Evolutionary conservation across 2,797 vertebrate genomes (phyloP).

Genomic region (Scolopax rusticola): DNA sequence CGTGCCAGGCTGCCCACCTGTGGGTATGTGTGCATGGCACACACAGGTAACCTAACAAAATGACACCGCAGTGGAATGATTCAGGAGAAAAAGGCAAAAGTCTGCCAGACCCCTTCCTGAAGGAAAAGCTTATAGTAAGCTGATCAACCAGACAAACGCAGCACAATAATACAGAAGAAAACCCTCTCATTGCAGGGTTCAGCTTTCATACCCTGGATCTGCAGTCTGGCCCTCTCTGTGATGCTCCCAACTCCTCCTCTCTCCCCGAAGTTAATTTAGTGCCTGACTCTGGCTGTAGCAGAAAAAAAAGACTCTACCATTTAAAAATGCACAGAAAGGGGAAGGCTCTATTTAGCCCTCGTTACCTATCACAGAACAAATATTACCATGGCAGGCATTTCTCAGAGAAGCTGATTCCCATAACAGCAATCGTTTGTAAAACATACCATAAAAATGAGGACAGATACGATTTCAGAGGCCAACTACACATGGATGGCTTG

Average conservation of each 20-base stretch:
- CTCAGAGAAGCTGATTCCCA: neutral
- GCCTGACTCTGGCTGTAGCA: neutral
- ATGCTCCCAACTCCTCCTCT: neutral
- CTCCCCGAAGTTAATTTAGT: neutral
- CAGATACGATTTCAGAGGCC: neutral
- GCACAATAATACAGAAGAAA: neutral
- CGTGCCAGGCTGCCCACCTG: fast-evolving
- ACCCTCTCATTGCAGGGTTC: neutral
- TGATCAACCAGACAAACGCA: fast-evolving
- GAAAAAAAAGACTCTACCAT: neutral
- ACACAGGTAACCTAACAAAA: neutral
- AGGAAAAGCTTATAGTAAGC: neutral
- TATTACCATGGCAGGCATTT: neutral
- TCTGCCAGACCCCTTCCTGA: neutral
- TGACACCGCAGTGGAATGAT: neutral
- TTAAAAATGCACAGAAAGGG: neutral
- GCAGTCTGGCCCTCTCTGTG: neutral
- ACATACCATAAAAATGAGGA: neutral
- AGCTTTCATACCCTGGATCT: neutral
- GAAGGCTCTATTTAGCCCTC: neutral
- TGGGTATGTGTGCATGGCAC: fast-evolving
- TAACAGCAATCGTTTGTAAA: neutral
- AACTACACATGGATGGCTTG: neutral
- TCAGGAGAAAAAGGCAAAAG: neutral
- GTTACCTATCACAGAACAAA: neutral